phyloP scores from a whole-genome alignment of 2,888 invertebrate genomes.

The Deilephila porcellus region DNA sequence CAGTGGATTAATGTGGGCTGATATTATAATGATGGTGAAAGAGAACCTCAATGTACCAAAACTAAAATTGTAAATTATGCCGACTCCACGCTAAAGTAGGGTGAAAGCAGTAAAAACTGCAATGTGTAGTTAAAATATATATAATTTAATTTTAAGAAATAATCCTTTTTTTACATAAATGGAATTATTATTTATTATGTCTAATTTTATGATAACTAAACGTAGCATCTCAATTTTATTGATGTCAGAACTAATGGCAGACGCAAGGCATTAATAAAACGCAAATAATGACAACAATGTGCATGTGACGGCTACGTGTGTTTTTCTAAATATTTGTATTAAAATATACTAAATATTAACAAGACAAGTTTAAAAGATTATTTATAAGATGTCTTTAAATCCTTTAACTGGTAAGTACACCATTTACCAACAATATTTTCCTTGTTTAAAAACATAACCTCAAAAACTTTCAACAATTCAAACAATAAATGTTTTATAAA shows the following conservation, averaged over 20 bases:
- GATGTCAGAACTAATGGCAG: not conserved
- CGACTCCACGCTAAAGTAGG: too few species aligned
- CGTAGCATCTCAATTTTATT: not conserved
- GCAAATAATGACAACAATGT: constrained; percentile 25
- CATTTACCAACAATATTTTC: not conserved
- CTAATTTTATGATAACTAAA: not conserved
- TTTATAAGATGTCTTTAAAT: constrained; percentile 63
- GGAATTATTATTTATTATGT: not conserved
- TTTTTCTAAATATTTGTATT: not conserved
- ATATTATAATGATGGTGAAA: too few species aligned
- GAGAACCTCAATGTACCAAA: too few species aligned
- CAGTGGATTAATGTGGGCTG: too few species aligned
- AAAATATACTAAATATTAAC: not conserved
- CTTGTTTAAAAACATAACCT: constrained; percentile 48
- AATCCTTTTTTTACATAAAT: too few species aligned
- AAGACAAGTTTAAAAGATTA: not conserved
- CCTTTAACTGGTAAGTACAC: constrained; percentile 68
- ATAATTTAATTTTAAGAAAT: too few species aligned
- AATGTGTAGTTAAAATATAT: too few species aligned
- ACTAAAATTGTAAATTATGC: too few species aligned
- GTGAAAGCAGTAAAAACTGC: too few species aligned
- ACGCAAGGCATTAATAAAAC: constrained; percentile 16
- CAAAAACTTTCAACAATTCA: constrained; percentile 32
- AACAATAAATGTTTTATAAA: constrained; percentile 10
- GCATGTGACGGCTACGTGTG: not conserved